phyloP scores from a whole-genome alignment of 2,797 vertebrate species.

The Pampus argenteus region DNA sequence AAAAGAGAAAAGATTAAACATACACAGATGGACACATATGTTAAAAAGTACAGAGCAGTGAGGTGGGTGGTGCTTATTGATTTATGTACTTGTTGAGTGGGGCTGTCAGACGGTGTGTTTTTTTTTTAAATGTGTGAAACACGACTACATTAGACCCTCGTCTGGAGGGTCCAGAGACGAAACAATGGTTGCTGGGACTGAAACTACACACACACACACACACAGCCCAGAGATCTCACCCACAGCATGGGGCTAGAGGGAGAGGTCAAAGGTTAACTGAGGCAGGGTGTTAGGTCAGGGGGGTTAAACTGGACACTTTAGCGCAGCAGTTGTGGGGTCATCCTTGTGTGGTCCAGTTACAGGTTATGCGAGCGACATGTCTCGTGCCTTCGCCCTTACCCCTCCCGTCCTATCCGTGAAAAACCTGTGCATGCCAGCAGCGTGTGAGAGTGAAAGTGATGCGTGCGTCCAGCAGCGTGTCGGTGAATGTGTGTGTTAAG shows the following conservation, averaged over 20 bases:
- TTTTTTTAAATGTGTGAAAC: conserved; percentile 34
- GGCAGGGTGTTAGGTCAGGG: conserved; percentile 68
- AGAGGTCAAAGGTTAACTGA: conserved; percentile 77
- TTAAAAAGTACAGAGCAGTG: neutral
- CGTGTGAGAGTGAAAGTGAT: conserved; percentile 5
- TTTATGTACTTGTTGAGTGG: conserved; percentile 13
- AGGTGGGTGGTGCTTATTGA: conserved; percentile 31
- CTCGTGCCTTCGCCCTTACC: conserved; percentile 4
- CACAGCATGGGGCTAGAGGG: conserved; percentile 55
- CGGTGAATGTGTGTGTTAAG: conserved; percentile 21
- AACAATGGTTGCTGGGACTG: conserved; percentile 14
- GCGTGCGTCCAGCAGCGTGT: conserved; percentile 6
- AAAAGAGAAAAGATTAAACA: neutral
- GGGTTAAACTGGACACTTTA: conserved; percentile 80
- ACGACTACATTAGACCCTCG: conserved; percentile 14
- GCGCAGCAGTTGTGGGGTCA: conserved; percentile 59
- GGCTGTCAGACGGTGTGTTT: neutral
- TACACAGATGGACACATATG: neutral
- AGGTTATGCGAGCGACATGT: conserved; percentile 19
- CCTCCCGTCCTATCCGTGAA: neutral
- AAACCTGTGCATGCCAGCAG: conserved; percentile 6
- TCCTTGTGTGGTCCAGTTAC: conserved; percentile 60
- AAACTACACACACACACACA: conserved; percentile 25
- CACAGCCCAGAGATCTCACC: conserved; percentile 24
- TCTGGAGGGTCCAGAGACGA: conserved; percentile 13